Percentiles rank a stretch among this genome's conserved stretches.
These are phyloP conservation scores for Psephotus haematonotus DNA, from an alignment of 2,113 vertebrate species.

Conservation along the genomic window DNA sequence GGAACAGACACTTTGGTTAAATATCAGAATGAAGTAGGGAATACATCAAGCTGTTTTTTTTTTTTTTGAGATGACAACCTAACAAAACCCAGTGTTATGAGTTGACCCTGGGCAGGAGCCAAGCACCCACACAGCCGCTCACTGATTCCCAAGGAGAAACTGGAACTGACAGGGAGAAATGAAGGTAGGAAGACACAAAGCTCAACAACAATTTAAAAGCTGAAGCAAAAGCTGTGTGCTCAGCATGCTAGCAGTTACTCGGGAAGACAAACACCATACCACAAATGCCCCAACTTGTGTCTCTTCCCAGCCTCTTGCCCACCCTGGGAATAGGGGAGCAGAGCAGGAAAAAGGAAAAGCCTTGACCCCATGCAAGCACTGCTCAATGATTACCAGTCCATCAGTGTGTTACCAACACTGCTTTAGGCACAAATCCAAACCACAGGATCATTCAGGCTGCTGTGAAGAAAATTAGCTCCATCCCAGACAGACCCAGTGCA, in stretches of 20 bases:
- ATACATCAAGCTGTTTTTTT: not conserved
- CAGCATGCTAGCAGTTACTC: not conserved
- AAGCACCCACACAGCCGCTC: not conserved
- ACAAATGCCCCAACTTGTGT: not conserved
- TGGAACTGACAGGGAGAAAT: not conserved
- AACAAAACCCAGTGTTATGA: not conserved
- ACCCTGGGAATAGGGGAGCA: rapidly evolving
- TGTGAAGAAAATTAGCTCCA: not conserved
- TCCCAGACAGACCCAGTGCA: not conserved
- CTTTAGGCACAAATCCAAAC: not conserved
- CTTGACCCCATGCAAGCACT: not conserved
- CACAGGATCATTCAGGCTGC: not conserved
- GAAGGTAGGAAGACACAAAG: not conserved
- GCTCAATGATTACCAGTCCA: not conserved
- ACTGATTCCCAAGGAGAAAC: not conserved
- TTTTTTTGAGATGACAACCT: not conserved
- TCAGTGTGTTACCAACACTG: not conserved
- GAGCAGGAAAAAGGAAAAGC: not conserved
- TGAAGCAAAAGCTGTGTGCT: not conserved
- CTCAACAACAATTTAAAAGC: not conserved
- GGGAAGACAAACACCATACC: not conserved
- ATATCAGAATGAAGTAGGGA: not conserved
- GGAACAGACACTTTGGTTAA: not conserved
- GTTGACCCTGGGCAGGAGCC: not conserved
- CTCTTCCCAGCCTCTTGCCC: not conserved